These are phyloP conservation scores for Coregonus sp. DNA, from an alignment of 2,797 vertebrate species.

Conservation along the genomic window DNA sequence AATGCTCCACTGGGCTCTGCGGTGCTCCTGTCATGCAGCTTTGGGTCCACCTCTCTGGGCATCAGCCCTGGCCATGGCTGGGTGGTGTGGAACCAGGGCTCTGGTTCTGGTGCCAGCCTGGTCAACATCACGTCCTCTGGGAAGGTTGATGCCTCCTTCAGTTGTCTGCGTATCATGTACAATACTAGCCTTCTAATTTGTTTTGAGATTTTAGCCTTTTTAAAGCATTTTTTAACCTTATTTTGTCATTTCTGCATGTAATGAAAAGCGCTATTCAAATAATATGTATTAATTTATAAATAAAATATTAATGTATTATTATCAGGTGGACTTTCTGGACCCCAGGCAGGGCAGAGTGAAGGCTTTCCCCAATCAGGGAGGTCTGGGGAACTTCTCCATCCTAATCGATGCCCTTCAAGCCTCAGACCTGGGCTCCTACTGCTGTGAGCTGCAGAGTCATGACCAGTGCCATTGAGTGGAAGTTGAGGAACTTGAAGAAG, in stretches of 20 bases:
- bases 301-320: not conserved
- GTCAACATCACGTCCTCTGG: slow-evolving; percentile 26
- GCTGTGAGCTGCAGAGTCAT: slow-evolving; percentile 25
- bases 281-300: not conserved
- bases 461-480: slow-evolving; percentile 33
- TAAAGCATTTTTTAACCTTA: not conserved
- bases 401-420: slow-evolving; percentile 29
- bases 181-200: not conserved
- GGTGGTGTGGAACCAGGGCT: slow-evolving; percentile 36
- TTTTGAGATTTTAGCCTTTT: not conserved
- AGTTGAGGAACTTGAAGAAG: slow-evolving; percentile 8
- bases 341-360: slow-evolving; percentile 37
- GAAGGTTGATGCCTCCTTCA: not conserved
- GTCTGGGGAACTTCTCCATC: slow-evolving; percentile 52
- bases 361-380: slow-evolving; percentile 39
- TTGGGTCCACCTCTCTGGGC: not conserved
- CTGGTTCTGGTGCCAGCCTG: slow-evolving; percentile 7
- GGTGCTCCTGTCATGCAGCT: slow-evolving; percentile 40
- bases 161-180: not conserved
- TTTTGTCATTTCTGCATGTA: not conserved
- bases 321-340: slow-evolving; percentile 24
- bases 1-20: slow-evolving; percentile 21
- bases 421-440: slow-evolving; percentile 42
- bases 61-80: not conserved
- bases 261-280: not conserved